Conservation (phyloP, 2,888 invertebrate genomes). For the Leptarthrus brevirostris region DNA sequence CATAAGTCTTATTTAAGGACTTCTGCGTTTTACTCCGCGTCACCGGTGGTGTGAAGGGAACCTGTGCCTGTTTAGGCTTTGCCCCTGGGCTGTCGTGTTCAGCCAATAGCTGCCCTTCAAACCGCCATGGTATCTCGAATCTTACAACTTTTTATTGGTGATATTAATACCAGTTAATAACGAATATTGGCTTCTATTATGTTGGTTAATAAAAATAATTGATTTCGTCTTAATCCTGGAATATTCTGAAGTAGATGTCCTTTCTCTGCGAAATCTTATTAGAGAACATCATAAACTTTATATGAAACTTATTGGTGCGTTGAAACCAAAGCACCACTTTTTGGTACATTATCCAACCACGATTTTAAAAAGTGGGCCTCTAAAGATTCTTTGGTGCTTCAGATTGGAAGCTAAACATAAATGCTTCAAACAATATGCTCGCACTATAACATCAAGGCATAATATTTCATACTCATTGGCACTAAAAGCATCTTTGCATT, state of each 20-base stretch:
- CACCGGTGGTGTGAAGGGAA: too few relatives aligned
- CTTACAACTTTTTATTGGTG: slow-evolving; percentile 15
- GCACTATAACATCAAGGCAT: neutral
- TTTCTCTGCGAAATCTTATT: slow-evolving; percentile 1
- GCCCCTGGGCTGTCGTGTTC: too few relatives aligned
- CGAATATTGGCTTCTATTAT: slow-evolving; percentile 23
- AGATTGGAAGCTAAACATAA: slow-evolving; percentile 30
- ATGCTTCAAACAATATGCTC: slow-evolving; percentile 22
- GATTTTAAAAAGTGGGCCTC: slow-evolving; percentile 31
- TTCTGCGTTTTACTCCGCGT: too few relatives aligned
- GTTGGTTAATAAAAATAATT: neutral
- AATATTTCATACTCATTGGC: slow-evolving; percentile 11
- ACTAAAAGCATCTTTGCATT: neutral
- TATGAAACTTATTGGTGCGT: neutral
- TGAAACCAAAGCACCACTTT: slow-evolving; percentile 45
- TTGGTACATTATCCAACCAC: slow-evolving; percentile 1
- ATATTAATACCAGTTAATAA: neutral
- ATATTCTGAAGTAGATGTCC: neutral
- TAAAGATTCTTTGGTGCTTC: slow-evolving; percentile 11
- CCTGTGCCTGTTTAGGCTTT: too few relatives aligned
- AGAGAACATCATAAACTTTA: slow-evolving; percentile 16
- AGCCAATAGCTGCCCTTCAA: too few relatives aligned
- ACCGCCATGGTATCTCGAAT: too few relatives aligned
- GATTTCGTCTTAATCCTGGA: too few relatives aligned
- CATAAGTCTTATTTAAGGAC: too few relatives aligned